These are phyloP conservation scores for Drosophila arawakana DNA, from an alignment of 1,140 invertebrate genomes.

Conservation along the genomic window DNA sequence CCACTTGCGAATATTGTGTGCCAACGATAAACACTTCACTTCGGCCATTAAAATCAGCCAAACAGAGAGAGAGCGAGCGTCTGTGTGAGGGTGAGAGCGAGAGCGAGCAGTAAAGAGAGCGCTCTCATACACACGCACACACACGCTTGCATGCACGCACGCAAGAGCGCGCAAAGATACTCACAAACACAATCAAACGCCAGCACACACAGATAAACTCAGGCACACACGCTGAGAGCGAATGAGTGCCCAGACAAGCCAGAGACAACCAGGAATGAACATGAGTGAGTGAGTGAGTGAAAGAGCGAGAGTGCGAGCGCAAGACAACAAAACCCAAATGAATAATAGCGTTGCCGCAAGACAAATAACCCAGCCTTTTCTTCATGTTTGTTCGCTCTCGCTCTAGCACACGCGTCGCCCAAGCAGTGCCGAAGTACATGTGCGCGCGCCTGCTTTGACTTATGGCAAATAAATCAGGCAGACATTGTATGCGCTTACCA, in stretches of 20 bases:
- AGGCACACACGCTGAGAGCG: constrained; percentile 42
- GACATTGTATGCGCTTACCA: constrained; percentile 42
- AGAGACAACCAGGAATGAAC: constrained; percentile 41
- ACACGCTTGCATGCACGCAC: background rate
- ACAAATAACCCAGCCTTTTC: constrained; percentile 83
- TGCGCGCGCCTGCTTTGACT: constrained; percentile 79
- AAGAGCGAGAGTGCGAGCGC: constrained; percentile 39
- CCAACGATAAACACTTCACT: constrained; percentile 84
- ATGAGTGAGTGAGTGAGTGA: constrained; percentile 39
- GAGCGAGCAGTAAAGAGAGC: constrained; percentile 28
- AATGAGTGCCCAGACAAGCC: constrained; percentile 51
- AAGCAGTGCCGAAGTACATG: constrained; percentile 40
- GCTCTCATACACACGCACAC: constrained; percentile 31
- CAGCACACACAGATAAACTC: constrained; percentile 31
- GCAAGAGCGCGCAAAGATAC: constrained; percentile 30
- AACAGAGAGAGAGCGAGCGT: constrained; percentile 49
- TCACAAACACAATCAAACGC: constrained; percentile 33
- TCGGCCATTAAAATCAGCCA: constrained; percentile 84
- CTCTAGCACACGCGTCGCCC: constrained; percentile 43
- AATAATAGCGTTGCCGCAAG: constrained; percentile 84
- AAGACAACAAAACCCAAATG: constrained; percentile 62
- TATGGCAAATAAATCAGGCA: constrained; percentile 80
- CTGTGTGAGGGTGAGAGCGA: constrained; percentile 16
- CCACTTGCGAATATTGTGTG: constrained; percentile 84
- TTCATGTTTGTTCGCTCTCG: constrained; percentile 51